A percentile compares a stretch with the other conserved stretches of the same genome.
These are phyloP conservation scores for Cheilosia vernalis DNA, from an alignment of 2,888 invertebrate genomes.

Conservation along the genomic window DNA sequence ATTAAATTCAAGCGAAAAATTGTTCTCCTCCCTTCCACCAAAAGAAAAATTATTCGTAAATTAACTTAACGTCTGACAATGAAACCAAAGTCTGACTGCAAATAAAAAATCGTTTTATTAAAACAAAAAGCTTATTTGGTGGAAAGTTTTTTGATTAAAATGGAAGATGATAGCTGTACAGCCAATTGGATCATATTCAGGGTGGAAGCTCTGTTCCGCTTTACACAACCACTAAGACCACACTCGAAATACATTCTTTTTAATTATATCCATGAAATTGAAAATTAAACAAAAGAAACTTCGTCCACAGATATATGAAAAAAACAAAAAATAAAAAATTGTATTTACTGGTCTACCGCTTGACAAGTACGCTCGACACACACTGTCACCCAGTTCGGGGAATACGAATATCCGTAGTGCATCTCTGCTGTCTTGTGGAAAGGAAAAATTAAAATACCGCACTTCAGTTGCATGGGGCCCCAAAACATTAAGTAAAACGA, in stretches of 20 bases:
- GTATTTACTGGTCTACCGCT: neutral
- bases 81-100: constrained; percentile 5
- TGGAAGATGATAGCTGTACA: constrained; percentile 21
- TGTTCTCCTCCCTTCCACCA: constrained; percentile 8
- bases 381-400: constrained; percentile 4
- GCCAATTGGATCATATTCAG: constrained; percentile 23
- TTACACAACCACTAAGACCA: neutral
- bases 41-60: constrained; percentile 37
- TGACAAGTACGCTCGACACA: constrained; percentile 6
- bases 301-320: constrained; percentile 15
- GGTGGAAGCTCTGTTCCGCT: neutral
- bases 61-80: constrained; percentile 44
- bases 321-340: neutral
- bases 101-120: constrained; percentile 21
- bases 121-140: constrained; percentile 17
- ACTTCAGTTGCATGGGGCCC: constrained; percentile 45
- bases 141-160: constrained; percentile 61
- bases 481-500: constrained; percentile 16
- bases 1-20: constrained; percentile 45
- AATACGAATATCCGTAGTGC: constrained; percentile 20
- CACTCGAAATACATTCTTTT: constrained; percentile 23
- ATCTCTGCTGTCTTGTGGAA: neutral
- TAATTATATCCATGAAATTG: constrained; percentile 47
- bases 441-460: neutral
- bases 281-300: constrained; percentile 58